These are phyloP conservation scores for Ectobius pallidus DNA, from an alignment of 2,888 invertebrate genomes.

Conservation along the genomic window DNA sequence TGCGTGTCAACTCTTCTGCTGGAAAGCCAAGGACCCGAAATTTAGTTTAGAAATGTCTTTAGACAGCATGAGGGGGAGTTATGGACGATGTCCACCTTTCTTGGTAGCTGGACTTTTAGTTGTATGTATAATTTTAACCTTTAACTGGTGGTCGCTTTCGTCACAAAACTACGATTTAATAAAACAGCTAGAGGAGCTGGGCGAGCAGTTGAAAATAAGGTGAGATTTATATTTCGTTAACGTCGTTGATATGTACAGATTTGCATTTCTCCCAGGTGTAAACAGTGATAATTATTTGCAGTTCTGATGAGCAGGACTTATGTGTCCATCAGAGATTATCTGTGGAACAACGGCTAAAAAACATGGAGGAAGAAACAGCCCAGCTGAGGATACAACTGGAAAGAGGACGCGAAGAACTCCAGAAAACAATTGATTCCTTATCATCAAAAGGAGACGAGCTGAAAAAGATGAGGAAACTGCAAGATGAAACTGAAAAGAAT, in stretches of 20 bases:
- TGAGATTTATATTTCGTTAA: conserved; percentile 14
- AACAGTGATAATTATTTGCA: conserved; percentile 21
- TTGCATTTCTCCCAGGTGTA: not conserved
- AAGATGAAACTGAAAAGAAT: conserved; percentile 33
- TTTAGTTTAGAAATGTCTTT: conserved; percentile 53
- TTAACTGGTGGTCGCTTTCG: conserved; percentile 42
- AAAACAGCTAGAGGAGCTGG: conserved; percentile 40
- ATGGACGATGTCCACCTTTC: conserved; percentile 42
- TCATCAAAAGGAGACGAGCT: conserved; percentile 35
- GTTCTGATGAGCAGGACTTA: conserved; percentile 42
- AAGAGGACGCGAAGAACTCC: conserved; percentile 32
- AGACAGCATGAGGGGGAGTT: conserved; percentile 44
- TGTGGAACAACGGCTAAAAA: conserved; percentile 42
- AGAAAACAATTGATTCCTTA: conserved; percentile 30
- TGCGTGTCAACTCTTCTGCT: conserved; percentile 7
- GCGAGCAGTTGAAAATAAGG: conserved; percentile 42
- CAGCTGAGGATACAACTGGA: conserved; percentile 40
- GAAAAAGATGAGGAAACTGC: conserved; percentile 34
- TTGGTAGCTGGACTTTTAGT: conserved; percentile 39
- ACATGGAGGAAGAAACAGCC: conserved; percentile 42
- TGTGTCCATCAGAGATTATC: conserved; percentile 42
- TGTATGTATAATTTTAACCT: conserved; percentile 38
- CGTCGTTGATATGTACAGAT: no score
- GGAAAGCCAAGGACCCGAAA: not conserved
- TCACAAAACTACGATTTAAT: conserved; percentile 40